A percentile compares a stretch with the other conserved stretches of the same genome.
These are phyloP conservation scores for Ophraella communa DNA, from an alignment of 2,888 invertebrate genomes.

Conservation along the genomic window DNA sequence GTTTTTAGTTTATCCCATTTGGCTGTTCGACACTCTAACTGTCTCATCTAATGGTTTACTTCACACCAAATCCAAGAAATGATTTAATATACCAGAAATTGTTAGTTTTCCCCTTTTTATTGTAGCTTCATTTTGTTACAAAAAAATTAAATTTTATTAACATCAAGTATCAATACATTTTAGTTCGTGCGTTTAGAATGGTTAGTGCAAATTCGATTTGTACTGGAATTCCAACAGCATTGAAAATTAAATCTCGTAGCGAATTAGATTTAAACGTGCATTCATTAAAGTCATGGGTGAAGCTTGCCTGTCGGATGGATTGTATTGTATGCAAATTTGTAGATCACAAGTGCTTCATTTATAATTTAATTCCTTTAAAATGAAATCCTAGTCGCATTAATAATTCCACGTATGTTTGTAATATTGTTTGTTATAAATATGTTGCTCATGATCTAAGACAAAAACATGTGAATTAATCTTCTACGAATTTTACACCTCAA, in stretches of 20 bases:
- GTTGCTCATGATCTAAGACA: too few relatives aligned
- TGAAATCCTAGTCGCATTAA: not conserved
- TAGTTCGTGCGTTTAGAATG: not conserved
- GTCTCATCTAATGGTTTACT: too few relatives aligned
- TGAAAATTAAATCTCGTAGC: constrained; percentile 3
- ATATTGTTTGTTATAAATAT: too few relatives aligned
- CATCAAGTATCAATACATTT: not conserved
- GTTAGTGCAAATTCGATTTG: not conserved
- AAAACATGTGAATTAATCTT: too few relatives aligned
- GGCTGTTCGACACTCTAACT: too few relatives aligned
- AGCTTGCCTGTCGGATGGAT: not conserved
- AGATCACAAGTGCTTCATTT: not conserved
- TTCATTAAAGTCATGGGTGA: not conserved
- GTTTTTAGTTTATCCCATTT: too few relatives aligned
- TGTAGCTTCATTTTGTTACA: not conserved
- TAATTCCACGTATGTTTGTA: too few relatives aligned
- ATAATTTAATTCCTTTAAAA: not conserved
- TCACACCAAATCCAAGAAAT: too few relatives aligned
- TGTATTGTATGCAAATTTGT: not conserved
- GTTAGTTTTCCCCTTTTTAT: not conserved
- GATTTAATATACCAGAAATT: not conserved
- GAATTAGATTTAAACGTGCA: not conserved
- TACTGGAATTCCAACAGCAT: not conserved
- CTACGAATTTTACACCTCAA: too few relatives aligned
- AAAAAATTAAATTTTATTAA: not conserved